Conservation (phyloP, 37 sponge, comb jelly and placozoan genomes). For the Bolinopsis microptera region DNA sequence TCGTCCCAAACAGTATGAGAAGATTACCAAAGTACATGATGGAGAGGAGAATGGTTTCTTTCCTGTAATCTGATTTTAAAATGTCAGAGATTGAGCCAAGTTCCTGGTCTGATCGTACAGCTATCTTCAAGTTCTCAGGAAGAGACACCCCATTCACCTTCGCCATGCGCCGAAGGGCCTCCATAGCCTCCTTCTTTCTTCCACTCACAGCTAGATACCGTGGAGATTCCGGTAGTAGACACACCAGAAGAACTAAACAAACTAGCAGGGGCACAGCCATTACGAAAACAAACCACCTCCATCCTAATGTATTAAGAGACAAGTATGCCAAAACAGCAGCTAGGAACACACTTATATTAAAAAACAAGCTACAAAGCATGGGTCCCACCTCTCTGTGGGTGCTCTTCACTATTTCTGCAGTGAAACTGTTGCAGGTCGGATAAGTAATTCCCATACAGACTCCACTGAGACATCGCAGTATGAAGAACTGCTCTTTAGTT, state of each 20-base stretch:
- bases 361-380: too few species aligned
- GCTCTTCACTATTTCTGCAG: background rate
- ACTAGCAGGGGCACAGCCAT: background rate
- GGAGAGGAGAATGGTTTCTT: slow-evolving; percentile 45
- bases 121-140: background rate
- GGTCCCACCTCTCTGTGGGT: slow-evolving; percentile 2
- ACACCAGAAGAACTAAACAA: background rate
- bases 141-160: background rate
- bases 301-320: background rate
- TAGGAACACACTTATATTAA: background rate
- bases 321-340: background rate
- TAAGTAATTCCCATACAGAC: slow-evolving; percentile 29
- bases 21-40: background rate
- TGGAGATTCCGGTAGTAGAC: background rate
- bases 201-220: slow-evolving; percentile 8
- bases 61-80: background rate
- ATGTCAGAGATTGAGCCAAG: background rate
- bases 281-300: background rate
- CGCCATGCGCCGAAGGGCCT: background rate
- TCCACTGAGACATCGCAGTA: background rate
- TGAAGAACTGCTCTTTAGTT: slow-evolving; percentile 11
- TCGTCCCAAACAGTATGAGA: background rate
- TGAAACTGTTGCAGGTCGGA: background rate
- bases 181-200: background rate
- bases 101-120: background rate